These are phyloP conservation scores for Psix sp. DNA, from an alignment of 1,140 invertebrate species.

Conservation along the genomic window DNA sequence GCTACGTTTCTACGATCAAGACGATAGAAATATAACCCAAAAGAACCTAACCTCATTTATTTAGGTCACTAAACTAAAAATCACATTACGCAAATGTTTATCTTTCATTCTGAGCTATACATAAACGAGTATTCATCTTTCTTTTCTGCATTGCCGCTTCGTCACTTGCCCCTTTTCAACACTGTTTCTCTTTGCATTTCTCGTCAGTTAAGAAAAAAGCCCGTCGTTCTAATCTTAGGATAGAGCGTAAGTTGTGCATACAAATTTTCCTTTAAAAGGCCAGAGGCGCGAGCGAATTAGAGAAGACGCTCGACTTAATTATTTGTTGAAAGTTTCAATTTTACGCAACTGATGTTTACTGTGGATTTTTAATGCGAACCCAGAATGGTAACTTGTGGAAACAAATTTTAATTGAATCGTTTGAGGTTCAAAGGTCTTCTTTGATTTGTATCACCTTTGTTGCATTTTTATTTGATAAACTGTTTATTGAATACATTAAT, in stretches of 20 bases:
- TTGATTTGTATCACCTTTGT: constrained; percentile 1
- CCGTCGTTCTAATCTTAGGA: constrained; percentile 25
- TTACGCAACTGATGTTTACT: constrained; percentile 8
- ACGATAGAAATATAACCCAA: constrained; percentile 6
- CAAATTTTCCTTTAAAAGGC: constrained; percentile 31
- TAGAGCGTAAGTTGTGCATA: constrained; percentile 37
- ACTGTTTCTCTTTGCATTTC: constrained; percentile 25
- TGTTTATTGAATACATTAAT: neutral
- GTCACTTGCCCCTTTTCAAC: constrained; percentile 24
- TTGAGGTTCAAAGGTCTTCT: constrained; percentile 1
- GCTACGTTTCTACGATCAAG: neutral
- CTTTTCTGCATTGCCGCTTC: constrained; percentile 17
- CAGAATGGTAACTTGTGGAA: neutral
- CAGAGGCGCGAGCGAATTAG: constrained; percentile 11
- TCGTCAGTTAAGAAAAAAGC: constrained; percentile 16
- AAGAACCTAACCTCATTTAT: constrained; percentile 25
- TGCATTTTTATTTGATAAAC: constrained; percentile 1
- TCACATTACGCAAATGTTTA: constrained; percentile 54
- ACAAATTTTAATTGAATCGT: constrained; percentile 23
- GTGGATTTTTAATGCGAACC: neutral
- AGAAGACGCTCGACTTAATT: constrained; percentile 16
- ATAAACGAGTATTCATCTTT: constrained; percentile 36
- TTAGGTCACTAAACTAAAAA: constrained; percentile 45
- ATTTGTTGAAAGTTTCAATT: constrained; percentile 29
- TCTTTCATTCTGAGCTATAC: constrained; percentile 33